Evolutionary conservation across 2,888 invertebrate genomes (phyloP), one percentile per base, ranked within the genome.

Genomic region (Aporophyla lueneburgensis): DNA sequence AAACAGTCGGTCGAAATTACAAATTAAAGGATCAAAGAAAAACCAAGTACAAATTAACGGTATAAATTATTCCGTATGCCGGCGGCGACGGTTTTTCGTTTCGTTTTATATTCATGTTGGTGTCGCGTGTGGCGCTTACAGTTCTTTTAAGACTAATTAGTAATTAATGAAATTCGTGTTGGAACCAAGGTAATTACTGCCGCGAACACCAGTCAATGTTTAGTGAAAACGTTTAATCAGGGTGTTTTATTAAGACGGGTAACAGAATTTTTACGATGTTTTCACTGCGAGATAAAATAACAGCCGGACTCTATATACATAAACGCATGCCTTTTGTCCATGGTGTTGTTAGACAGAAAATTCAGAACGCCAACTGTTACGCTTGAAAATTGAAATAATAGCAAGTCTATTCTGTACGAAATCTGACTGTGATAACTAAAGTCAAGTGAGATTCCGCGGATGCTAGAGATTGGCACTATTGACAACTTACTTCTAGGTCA

Each of bases 101-200:
- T 61, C 21, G 12, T 80, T 75, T 65, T 73, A 51, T 76, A 73
- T 79, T 71, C 61, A 54, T 51, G 63, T 56, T 24, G 21, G 19
- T 71, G 68, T 84, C 54, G 77, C 85, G 77, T 83, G 86, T 61
- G 54, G 58, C 61, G 46, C 79, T 65, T 40, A 27, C 21, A 59
- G 43, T 71, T 72, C 66, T 69, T 46, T 46, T 59, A 40, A 40
- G 19, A 49, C 5, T 62, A 61, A 59, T 71, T 79, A 67, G 51
- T 76, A 84, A 80, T 84, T 78, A 84, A 70, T 84, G 71, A 86
- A 80, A 80, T 73, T 77, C 53, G 58, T 61, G 74, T 75, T 65
- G 19, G 14, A 46, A 69, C 68, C 65, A 49, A 58, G 9, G 16
- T 75, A 63, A 76, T 79, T 71, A 59, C 27, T 66, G n/a, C 24